These are phyloP conservation scores for Venustaconcha ellipsiformis DNA, from an alignment of 1,140 invertebrate species.

Conservation along the genomic window DNA sequence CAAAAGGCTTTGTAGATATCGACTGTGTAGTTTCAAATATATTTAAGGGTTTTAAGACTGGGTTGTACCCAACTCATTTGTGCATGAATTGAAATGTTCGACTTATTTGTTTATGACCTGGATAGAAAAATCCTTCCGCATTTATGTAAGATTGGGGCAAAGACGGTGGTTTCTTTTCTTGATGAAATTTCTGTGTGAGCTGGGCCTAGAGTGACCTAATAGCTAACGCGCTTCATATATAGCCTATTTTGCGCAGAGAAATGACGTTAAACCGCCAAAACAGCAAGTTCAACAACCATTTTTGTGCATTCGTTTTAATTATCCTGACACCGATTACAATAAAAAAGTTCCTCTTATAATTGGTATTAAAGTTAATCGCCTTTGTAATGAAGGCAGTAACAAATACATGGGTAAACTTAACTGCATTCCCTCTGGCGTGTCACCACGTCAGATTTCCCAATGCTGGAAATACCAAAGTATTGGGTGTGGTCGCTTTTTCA, in stretches of 20 bases:
- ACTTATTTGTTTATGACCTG: neutral
- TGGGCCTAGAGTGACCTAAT: no score
- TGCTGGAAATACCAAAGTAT: no score
- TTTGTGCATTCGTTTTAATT: constrained; percentile 11
- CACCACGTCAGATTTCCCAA: no score
- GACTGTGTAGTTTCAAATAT: constrained; percentile 7
- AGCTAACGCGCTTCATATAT: no score
- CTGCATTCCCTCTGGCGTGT: no score
- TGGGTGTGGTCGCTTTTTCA: no score
- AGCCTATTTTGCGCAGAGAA: no score
- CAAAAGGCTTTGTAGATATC: constrained; percentile 4
- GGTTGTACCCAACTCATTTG: neutral
- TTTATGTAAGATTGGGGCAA: constrained; percentile 1
- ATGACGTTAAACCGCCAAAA: no score
- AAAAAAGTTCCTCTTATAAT: constrained; percentile 4
- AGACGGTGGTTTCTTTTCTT: neutral
- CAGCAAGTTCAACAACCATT: no score
- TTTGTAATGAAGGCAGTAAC: neutral
- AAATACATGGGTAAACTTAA: no score
- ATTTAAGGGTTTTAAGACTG: neutral
- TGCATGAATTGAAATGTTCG: constrained; percentile 4
- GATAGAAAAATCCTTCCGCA: neutral
- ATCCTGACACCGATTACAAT: constrained; percentile 8
- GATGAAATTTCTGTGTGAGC: no score
- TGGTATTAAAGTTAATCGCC: constrained; percentile 12